Evolutionary conservation across 1,140 invertebrate species (phyloP).

Genomic region (Cydia amplana): DNA sequence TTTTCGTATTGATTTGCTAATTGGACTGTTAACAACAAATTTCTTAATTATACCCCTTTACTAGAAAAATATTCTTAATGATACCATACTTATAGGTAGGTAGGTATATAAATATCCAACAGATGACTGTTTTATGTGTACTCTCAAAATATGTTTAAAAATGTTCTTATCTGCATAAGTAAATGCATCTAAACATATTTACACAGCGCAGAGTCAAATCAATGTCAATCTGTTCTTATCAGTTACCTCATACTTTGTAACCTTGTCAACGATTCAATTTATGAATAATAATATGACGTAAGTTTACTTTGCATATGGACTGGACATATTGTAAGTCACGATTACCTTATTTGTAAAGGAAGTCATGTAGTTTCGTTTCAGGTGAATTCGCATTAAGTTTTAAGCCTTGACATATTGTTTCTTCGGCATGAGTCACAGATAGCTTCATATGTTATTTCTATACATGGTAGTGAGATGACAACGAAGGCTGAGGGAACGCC

Average conservation of each 20-base stretch:
- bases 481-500: slow-evolving; percentile 12
- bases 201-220: slow-evolving; percentile 43
- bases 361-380: slow-evolving; percentile 16
- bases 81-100: too few relatives aligned
- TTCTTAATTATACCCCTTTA: not conserved
- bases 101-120: not conserved
- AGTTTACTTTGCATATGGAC: slow-evolving; percentile 4
- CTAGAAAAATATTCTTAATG: too few relatives aligned
- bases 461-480: slow-evolving; percentile 20
- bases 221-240: slow-evolving; percentile 43
- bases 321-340: slow-evolving; percentile 25
- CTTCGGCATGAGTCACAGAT: not conserved
- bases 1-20: not conserved
- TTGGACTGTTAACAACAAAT: not conserved
- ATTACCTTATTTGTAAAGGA: slow-evolving; percentile 6
- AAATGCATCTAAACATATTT: slow-evolving; percentile 19
- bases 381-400: slow-evolving; percentile 24
- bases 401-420: slow-evolving; percentile 30
- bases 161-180: slow-evolving; percentile 24
- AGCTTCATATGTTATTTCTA: slow-evolving; percentile 14
- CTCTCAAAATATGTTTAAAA: slow-evolving; percentile 18
- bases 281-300: slow-evolving; percentile 39
- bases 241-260: slow-evolving; percentile 33
- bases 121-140: not conserved
- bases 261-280: slow-evolving; percentile 35